Percentiles rank a stretch among this genome's conserved stretches.
These are phyloP conservation scores for Coracopsis vasa DNA, from an alignment of 2,113 vertebrate genomes.

Conservation along the genomic window DNA sequence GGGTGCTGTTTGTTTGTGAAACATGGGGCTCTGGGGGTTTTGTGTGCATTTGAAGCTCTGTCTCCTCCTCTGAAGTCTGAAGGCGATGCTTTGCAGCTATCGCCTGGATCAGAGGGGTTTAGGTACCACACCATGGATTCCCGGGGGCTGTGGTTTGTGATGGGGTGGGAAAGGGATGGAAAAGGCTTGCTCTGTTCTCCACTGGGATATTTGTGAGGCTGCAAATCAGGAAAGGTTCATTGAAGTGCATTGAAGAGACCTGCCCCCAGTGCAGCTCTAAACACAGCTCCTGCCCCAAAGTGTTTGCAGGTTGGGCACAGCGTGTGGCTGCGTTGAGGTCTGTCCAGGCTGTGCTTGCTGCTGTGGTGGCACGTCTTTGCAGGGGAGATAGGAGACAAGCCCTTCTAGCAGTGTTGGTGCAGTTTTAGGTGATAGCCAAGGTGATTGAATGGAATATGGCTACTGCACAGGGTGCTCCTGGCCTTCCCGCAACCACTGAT, in stretches of 20 bases:
- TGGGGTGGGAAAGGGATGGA: background rate
- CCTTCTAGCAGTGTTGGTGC: background rate
- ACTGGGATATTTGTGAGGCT: fast-evolving
- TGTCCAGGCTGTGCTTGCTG: background rate
- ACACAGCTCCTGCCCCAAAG: background rate
- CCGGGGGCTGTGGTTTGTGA: fast-evolving
- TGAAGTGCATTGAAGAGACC: background rate
- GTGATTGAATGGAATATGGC: background rate
- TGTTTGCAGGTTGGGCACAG: too few species aligned
- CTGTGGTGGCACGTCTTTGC: background rate
- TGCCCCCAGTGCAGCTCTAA: background rate
- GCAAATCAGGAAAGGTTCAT: fast-evolving
- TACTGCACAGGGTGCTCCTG: background rate
- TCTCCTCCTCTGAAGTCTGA: background rate
- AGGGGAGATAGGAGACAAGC: background rate
- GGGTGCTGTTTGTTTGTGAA: background rate
- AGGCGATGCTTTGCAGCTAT: background rate
- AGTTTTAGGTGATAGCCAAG: background rate
- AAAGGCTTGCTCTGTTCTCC: background rate
- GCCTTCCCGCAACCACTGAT: background rate
- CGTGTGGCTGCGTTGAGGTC: fast-evolving
- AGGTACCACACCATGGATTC: fast-evolving
- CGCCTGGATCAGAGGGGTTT: background rate
- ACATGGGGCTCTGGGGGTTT: background rate
- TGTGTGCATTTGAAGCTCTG: background rate